A percentile compares a stretch with the other conserved stretches of the same genome.
Conservation (phyloP, 2,797 vertebrate genomes). For the Nothura maculosa region DNA sequence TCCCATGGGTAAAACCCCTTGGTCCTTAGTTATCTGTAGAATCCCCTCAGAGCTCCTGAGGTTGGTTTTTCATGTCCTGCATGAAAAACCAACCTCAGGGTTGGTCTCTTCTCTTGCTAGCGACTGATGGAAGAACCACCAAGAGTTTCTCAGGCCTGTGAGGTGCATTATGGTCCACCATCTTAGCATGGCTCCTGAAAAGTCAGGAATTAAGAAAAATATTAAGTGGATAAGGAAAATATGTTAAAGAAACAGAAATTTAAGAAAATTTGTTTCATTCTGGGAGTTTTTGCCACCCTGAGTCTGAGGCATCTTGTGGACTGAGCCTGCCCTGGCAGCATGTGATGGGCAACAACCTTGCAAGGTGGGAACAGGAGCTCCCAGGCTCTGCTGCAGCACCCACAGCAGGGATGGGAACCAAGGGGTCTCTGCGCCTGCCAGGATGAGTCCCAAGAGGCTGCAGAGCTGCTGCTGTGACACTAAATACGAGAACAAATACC, state of each 20-base stretch:
- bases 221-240: not conserved
- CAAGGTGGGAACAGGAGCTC: not conserved
- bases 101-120: not conserved
- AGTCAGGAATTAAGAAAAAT: not conserved
- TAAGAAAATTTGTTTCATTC: not conserved
- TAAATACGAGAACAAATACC: too few relatives aligned
- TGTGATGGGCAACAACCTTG: not conserved
- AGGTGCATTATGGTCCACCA: not conserved
- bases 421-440: accelerated
- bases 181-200: not conserved
- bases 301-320: not conserved
- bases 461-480: not conserved
- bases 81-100: too few relatives aligned
- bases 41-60: not conserved
- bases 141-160: accelerated
- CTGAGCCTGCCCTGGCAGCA: not conserved
- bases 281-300: not conserved
- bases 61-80: not conserved
- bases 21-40: not conserved
- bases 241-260: not conserved
- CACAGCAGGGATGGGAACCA: not conserved
- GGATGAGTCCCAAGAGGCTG: not conserved
- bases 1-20: not conserved
- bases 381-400: not conserved
- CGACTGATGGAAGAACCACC: not conserved